Base-by-base conservation (phyloP, 2,113 vertebrate genomes). In the Recurvirostra avosetta region DNA sequence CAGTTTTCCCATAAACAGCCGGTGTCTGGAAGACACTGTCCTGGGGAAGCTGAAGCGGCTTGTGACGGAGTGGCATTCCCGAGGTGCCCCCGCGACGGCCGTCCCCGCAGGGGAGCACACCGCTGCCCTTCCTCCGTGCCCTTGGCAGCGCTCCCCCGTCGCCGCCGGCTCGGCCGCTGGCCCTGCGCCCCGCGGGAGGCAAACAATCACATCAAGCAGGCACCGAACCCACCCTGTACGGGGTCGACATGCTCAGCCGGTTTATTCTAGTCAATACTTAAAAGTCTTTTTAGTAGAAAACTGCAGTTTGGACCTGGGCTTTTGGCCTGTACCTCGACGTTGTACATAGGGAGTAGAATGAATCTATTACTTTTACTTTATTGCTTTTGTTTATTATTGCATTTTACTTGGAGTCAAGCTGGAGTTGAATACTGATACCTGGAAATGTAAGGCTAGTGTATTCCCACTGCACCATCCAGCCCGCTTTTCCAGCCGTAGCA, bases 61-160 rank as follows among this genome's bases (percentile, higher is more conserved):
- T n/a, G 65, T 32, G 86, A 5, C 1, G 7, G 74, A 58, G 41
- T 10, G 5, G 15, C 2, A 1, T 7, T 19, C 10, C 18, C 1
- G n/a, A 52, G 66, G 53, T n/a, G 56, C 50, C 30, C 5, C 0
- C 0, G 18, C 72, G 34, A 21, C 0, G 0, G 36, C 40, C 8
- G 5, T 25, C 21, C 23, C 83, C 7, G 0, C 0, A 4, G 19
- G 36, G 17, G 4, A 15, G 3, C 34, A 21, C 3, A 2, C 4
- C 2, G 2, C 75, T 71, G 56, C 41, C 53, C 18, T 36, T 26
- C 20, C 41, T 32, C 45, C 3, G 0, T 7, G 29, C 56, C 45
- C 59, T 15, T 17, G 5, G 38, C 27, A 36, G 27, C 30, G 18
- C 27, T 18, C 8, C 15, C 8, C n/a, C 65, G 30, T 18, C 29